Percentiles rank a stretch among this genome's conserved stretches.
phyloP scores from a whole-genome alignment of 1,140 invertebrate species.

The Chironomus tepperi region DNA sequence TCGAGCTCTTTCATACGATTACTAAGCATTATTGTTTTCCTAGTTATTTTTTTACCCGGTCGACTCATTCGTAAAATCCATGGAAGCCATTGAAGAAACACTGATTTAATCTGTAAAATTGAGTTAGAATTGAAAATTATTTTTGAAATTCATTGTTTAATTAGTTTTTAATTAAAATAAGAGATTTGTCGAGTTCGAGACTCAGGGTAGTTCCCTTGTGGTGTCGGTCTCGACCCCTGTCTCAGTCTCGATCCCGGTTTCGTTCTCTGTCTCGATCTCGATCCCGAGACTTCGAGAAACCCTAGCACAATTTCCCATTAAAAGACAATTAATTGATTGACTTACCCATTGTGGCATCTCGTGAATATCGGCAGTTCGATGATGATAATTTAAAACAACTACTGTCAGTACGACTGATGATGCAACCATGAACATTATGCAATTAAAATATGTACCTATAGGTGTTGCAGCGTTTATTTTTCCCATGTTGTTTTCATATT shows the following conservation, averaged over 20 bases:
- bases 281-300: too few relatives aligned
- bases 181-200: too few relatives aligned
- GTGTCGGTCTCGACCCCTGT: too few relatives aligned
- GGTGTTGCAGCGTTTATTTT: neutral
- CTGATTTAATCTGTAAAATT: constrained; percentile 66
- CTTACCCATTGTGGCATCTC: constrained; percentile 95
- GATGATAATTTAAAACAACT: constrained; percentile 96
- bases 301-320: too few relatives aligned
- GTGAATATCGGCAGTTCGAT: constrained; percentile 92
- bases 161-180: too few relatives aligned
- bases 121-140: too few relatives aligned
- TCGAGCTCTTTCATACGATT: constrained; percentile 85
- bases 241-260: too few relatives aligned
- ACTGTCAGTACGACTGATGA: constrained; percentile 97
- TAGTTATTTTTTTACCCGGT: constrained; percentile 87
- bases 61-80: constrained; percentile 90
- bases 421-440: constrained; percentile 99
- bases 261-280: too few relatives aligned
- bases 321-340: constrained; percentile 30
- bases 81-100: constrained; percentile 94
- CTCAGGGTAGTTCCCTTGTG: too few relatives aligned
- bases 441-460: constrained; percentile 97
- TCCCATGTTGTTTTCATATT: too few relatives aligned
- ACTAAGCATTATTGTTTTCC: constrained; percentile 79
- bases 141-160: too few relatives aligned